phyloP scores from a whole-genome alignment of 1,140 invertebrate genomes.

The Frieseomelitta varia region DNA sequence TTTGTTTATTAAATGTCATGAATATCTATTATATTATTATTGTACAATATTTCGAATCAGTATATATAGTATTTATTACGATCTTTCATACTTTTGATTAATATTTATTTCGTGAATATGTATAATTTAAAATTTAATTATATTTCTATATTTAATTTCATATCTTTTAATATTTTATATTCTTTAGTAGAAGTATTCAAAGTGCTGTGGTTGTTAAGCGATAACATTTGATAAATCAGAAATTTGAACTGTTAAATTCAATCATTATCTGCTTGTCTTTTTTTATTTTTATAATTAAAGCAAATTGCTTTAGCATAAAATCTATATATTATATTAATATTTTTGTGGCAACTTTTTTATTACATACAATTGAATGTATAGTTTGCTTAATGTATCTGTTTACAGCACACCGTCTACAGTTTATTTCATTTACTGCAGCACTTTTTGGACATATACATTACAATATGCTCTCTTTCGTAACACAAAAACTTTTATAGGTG shows the following conservation, averaged over 20 bases:
- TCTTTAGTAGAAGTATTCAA: not conserved
- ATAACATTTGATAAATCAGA: not conserved
- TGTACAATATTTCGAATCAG: not conserved
- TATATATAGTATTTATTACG: not conserved
- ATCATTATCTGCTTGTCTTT: not conserved
- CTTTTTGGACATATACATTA: conserved; percentile 18
- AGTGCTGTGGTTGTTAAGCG: not conserved
- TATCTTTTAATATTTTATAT: not conserved
- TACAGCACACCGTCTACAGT: conserved; percentile 46
- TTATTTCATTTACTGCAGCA: conserved; percentile 37
- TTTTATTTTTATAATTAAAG: not conserved
- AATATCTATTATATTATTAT: not conserved
- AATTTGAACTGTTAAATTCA: not conserved
- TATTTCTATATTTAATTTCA: not conserved
- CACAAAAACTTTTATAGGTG: conserved; percentile 71
- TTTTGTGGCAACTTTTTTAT: conserved; percentile 12
- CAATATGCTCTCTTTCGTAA: conserved; percentile 13
- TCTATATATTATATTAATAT: not conserved
- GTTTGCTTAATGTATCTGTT: conserved; percentile 50
- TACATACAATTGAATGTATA: conserved; percentile 1
- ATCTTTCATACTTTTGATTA: not conserved
- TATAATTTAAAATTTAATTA: not conserved
- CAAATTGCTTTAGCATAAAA: not conserved
- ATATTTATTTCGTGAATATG: conserved; percentile 1
- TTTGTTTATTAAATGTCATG: conserved; percentile 5